Evolutionary conservation across 2,113 vertebrate species (phyloP), one percentile per base, ranked within the genome.

Genomic region (Junco hyemalis): DNA sequence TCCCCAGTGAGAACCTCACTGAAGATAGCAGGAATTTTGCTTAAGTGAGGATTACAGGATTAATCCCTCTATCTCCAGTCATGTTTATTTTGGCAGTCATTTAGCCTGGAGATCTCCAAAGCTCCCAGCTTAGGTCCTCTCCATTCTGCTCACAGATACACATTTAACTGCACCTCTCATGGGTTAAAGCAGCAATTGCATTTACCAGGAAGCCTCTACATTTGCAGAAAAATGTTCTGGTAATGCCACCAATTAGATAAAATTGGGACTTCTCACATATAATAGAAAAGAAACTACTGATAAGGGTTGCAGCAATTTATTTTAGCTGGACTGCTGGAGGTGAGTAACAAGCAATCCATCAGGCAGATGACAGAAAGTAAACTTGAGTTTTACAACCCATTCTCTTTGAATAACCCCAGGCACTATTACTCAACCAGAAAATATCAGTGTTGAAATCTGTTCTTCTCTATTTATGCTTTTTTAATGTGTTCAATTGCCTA

Each of bases 21-120:
- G 83, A 95, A 90, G 92, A 91, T 72, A 94, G 68, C 48, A 74
- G 82, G 76, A 96, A 83, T 95, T 95, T 94, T 94, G 92, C 72
- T 71, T 96, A 92, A 88, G 28, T 76, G 65, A 93, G 90, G 90
- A 92, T 97, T 96, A 96, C 53, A 86, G 80, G 72, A 86, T 83
- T 95, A 95, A 94, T 94, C 82, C 86, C 65, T 90, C 86, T 94
- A 90, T 96, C 95, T 94, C 61, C 31, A 51, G 54, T 83, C 68
- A 38, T 88, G 87, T 90, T 95, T 96, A 90, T 94, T 96, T 95
- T 96, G 90, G 74, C 93, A 93, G 63, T 63, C 64, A 40, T 88
- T 90, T 94, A 85, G 64, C 69, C 45, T 3, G 16, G 86, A 74
- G 72, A 81, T 88, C 60, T 93, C 72, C 3, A 4, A 69, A 94